phyloP scores from a whole-genome alignment of 2,113 vertebrate species.

The Lepus timidus region DNA sequence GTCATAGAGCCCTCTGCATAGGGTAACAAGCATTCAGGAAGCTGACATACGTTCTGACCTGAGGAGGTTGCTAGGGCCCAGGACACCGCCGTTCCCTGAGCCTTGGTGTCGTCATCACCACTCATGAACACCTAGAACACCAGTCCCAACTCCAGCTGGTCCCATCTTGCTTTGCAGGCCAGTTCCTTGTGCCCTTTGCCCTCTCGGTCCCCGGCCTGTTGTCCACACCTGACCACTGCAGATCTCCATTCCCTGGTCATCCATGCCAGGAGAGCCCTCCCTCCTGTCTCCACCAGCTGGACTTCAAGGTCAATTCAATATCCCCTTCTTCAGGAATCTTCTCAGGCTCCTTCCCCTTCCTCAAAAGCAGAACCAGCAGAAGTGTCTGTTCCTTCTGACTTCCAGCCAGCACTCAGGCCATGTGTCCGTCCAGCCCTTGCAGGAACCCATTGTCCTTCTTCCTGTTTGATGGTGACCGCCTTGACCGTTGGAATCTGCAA shows the following conservation, averaged over 20 bases:
- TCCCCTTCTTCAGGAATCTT: background rate
- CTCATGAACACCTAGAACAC: accelerated
- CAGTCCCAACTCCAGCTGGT: accelerated
- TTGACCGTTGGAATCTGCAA: too few species aligned
- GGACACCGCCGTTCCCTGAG: accelerated
- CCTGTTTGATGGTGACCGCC: background rate
- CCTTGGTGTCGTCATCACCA: accelerated
- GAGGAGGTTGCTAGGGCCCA: background rate
- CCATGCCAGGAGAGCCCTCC: background rate
- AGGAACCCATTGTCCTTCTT: accelerated
- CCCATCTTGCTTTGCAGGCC: background rate
- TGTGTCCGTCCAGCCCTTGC: accelerated
- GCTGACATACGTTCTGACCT: accelerated
- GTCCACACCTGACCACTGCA: background rate
- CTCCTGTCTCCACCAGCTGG: too few species aligned
- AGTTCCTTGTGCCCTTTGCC: too few species aligned
- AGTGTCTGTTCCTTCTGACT: too few species aligned
- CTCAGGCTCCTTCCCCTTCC: background rate
- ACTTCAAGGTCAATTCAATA: background rate
- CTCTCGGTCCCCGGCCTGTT: background rate
- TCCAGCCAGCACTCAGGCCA: accelerated
- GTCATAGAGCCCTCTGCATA: accelerated
- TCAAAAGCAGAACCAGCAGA: background rate
- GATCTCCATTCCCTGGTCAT: background rate
- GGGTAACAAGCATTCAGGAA: too few species aligned